phyloP scores from a whole-genome alignment of 2,797 vertebrate genomes.

The Cyclura pinguis region DNA sequence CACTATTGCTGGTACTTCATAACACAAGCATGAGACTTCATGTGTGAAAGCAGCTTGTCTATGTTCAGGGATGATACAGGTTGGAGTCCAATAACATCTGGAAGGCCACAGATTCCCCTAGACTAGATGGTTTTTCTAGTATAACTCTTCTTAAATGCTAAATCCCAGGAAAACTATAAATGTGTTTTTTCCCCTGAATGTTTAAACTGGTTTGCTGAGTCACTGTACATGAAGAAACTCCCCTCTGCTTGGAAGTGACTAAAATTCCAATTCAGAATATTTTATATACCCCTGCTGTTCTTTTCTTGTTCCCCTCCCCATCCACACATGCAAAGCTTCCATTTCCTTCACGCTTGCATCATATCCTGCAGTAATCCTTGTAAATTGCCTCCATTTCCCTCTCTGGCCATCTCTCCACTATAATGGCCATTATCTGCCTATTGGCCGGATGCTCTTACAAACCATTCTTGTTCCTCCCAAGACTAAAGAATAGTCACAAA shows the following conservation, averaged over 20 bases:
- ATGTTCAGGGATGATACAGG: neutral
- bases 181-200: neutral
- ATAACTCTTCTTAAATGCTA: neutral
- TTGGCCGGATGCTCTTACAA: constrained; percentile 53
- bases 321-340: neutral
- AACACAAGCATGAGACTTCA: neutral
- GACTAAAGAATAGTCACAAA: constrained; percentile 40
- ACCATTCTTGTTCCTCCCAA: constrained; percentile 57
- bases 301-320: neutral
- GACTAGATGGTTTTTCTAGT: neutral
- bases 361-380: neutral
- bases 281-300: neutral
- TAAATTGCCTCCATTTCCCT: constrained; percentile 47
- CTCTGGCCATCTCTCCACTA: constrained; percentile 43
- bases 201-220: neutral
- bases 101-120: neutral
- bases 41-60: neutral
- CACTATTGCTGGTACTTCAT: neutral
- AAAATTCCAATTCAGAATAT: neutral
- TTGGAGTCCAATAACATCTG: neutral
- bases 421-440: constrained; percentile 63
- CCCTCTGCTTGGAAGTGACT: neutral
- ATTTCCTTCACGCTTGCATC: neutral
- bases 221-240: neutral
- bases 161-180: neutral